Evolutionary conservation across 2,113 vertebrate genomes (phyloP).

Genomic region (Micronycteris hirsuta): DNA sequence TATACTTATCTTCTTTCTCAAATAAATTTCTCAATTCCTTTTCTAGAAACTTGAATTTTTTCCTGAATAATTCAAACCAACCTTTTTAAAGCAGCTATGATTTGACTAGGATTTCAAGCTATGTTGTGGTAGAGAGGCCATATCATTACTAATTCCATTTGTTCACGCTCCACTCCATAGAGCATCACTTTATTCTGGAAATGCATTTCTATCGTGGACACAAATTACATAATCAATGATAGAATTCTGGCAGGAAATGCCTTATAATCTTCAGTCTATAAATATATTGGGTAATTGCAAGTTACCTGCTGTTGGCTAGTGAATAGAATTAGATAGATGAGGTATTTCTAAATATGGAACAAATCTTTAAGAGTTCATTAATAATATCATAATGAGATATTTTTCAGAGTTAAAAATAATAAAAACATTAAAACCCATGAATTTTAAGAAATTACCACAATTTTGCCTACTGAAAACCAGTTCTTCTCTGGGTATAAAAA

Average conservation of each 20-base stretch:
- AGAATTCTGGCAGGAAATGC: neutral
- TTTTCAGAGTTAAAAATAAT: neutral
- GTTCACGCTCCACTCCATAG: neutral
- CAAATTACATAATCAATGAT: neutral
- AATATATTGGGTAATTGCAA: neutral
- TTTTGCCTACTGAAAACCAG: neutral
- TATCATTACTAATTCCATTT: neutral
- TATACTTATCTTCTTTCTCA: neutral
- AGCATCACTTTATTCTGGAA: neutral
- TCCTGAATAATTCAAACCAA: neutral
- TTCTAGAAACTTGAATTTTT: neutral
- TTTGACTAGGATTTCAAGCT: neutral
- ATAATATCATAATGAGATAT: neutral
- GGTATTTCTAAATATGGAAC: neutral
- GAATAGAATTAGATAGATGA: neutral
- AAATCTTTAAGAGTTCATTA: neutral
- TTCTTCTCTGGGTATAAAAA: neutral
- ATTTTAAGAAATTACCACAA: neutral
- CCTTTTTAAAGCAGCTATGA: neutral
- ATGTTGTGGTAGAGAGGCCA: neutral
- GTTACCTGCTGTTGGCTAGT: neutral
- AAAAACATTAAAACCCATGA: neutral
- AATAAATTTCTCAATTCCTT: neutral
- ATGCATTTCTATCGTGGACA: neutral
- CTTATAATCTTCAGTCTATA: neutral